Percentiles rank a stretch among this genome's conserved stretches.
phyloP scores from a whole-genome alignment of 2,888 invertebrate species.

The Acanthoscelides obtectus region DNA sequence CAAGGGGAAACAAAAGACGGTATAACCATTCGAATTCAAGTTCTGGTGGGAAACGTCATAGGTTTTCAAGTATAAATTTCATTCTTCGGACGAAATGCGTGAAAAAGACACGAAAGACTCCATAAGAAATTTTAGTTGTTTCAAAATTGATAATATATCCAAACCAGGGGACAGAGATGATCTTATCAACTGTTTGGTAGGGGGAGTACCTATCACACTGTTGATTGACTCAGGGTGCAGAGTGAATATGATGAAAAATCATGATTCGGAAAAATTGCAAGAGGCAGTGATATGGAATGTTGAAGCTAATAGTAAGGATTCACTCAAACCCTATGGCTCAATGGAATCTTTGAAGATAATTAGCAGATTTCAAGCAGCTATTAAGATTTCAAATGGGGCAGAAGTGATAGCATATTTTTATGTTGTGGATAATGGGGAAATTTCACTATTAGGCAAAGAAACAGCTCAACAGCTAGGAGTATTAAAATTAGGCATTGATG shows the following conservation, averaged over 20 bases:
- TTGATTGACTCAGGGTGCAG: conserved; percentile 24
- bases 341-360: conserved; percentile 1
- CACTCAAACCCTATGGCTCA: conserved; percentile 13
- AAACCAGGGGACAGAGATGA: conserved; percentile 9
- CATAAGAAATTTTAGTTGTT: conserved; percentile 9
- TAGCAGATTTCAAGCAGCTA: conserved; percentile 14
- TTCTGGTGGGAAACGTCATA: too few species aligned
- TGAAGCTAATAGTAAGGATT: conserved; percentile 5
- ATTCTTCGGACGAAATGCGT: not conserved
- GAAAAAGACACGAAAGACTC: not conserved
- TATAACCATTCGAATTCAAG: conserved; percentile 2
- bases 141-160: conserved; percentile 2
- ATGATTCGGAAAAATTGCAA: conserved; percentile 17
- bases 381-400: conserved; percentile 7
- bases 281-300: conserved; percentile 18
- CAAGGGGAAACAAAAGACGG: conserved; percentile 3
- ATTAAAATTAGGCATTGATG: conserved; percentile 21
- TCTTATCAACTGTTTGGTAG: conserved; percentile 15
- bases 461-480: conserved; percentile 21
- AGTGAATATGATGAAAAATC: conserved; percentile 18
- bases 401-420: conserved; percentile 19
- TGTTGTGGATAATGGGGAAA: conserved; percentile 18
- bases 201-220: conserved; percentile 17
- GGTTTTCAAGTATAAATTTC: too few species aligned
- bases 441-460: conserved; percentile 22